Conservation (phyloP, 2,888 invertebrate species). For the Dendrolimus houi region DNA sequence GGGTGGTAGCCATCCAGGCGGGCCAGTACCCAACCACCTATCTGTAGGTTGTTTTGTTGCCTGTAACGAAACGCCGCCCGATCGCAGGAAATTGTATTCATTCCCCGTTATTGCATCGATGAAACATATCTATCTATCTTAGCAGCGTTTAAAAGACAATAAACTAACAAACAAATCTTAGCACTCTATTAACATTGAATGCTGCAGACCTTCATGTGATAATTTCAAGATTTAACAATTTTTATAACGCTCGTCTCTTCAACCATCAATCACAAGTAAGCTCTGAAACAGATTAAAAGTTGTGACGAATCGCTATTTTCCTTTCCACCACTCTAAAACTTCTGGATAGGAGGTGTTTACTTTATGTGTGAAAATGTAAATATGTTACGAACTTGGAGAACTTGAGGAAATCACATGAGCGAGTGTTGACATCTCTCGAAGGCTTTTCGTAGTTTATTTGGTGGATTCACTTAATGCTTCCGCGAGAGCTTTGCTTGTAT, state of each 20-base stretch:
- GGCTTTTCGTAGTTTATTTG: conserved; percentile 65
- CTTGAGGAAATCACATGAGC: conserved; percentile 56
- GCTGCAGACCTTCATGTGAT: too few relatives aligned
- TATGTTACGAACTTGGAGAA: conserved; percentile 56
- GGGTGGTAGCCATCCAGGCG: too few relatives aligned
- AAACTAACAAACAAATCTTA: too few relatives aligned
- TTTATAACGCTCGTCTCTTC: conserved; percentile 6
- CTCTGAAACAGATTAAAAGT: conserved; percentile 69
- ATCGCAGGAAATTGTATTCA: too few relatives aligned
- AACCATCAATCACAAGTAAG: conserved; percentile 41
- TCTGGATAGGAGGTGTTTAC: conserved; percentile 61
- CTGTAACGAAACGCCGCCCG: too few relatives aligned
- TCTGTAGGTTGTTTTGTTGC: too few relatives aligned
- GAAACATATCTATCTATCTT: too few relatives aligned
- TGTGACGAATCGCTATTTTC: conserved; percentile 71
- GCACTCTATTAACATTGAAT: too few relatives aligned
- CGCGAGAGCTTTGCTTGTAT: conserved; percentile 46
- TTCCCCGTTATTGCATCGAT: too few relatives aligned
- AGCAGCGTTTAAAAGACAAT: too few relatives aligned
- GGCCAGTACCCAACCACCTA: too few relatives aligned
- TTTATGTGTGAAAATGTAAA: conserved; percentile 72
- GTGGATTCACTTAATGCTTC: conserved; percentile 63
- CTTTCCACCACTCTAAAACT: conserved; percentile 50
- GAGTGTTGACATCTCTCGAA: conserved; percentile 66
- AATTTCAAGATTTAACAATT: not conserved